A percentile compares a stretch with the other conserved stretches of the same genome.
phyloP scores from a whole-genome alignment of 2,888 invertebrate species.

The Drosophila silvestris region DNA sequence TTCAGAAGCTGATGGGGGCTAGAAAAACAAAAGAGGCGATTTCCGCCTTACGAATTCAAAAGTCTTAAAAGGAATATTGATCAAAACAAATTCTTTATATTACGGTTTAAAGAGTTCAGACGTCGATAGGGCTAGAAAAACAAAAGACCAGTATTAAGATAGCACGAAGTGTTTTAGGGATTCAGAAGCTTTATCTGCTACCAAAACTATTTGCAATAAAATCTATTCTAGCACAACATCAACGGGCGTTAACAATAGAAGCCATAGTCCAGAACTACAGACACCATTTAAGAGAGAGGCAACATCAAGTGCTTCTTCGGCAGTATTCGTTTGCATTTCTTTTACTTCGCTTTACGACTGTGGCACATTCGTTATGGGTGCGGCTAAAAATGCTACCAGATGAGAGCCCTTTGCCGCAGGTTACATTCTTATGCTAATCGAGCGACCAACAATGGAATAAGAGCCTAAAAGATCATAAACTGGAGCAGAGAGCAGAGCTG shows the following conservation, averaged over 20 bases:
- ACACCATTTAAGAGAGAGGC: conserved; percentile 23
- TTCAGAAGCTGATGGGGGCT: neutral
- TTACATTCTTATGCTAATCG: conserved; percentile 76
- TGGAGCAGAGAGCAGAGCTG: conserved; percentile 26
- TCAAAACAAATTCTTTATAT: neutral
- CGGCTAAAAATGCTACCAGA: conserved; percentile 50
- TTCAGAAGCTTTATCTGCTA: conserved; percentile 66
- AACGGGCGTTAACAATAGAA: conserved; percentile 17
- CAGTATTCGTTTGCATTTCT: conserved; percentile 36
- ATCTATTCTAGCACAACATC: conserved; percentile 48
- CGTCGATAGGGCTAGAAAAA: neutral
- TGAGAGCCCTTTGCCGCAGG: conserved; percentile 58
- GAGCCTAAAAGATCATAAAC: conserved; percentile 45
- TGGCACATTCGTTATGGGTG: conserved; percentile 60
- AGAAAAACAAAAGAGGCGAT: neutral
- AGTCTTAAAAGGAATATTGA: neutral
- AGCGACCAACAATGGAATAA: conserved; percentile 50
- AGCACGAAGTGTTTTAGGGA: conserved; percentile 25
- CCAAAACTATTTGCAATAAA: conserved; percentile 75
- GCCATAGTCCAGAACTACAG: conserved; percentile 14
- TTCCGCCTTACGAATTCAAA: neutral
- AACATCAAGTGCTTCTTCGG: conserved; percentile 48
- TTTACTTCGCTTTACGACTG: conserved; percentile 45
- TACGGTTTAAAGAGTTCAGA: neutral
- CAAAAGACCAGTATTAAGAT: conserved; percentile 6